Base-by-base conservation (phyloP, 1,140 invertebrate species). In the Lysiphlebus fabarum region DNA sequence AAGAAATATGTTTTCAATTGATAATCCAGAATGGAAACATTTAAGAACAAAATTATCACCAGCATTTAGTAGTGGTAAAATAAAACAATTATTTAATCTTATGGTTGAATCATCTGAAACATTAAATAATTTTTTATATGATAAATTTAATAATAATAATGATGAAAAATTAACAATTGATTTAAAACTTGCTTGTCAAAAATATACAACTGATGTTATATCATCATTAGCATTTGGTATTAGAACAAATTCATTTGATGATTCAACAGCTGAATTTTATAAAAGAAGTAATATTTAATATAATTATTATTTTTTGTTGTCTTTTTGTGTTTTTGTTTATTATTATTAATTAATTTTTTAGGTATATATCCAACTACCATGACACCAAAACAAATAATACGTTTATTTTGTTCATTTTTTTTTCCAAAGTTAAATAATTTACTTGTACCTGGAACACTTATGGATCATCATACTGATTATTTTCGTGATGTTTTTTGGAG, bases 201-300 rank as follows among this genome's bases (percentile, higher is more conserved):
- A 73, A 48, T 85, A 79, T 44, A 77, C 82, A 1, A 84, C 82
- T 0, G 83, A 85, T 67, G 66, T 83, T 0, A 84, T 85, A 12
- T 79, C 80, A 0, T 81, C 78, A 0, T 69, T 80, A 12, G 83
- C 81, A 0, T 82, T 82, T 62, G 84, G 83, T 0, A 70, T 82
- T 1, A 74, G 79, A 37, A 66, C 67, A n/a, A 65, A 77, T 53
- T 73, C 73, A 0, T 76, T 76, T n/a, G 62, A 74, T 26, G 64
- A 78, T 65, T 74, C 78, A 0, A 72, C 77, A 10, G 74, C 61
- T 0, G 79, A 79, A 53, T 81, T 78, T 45, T 60, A 70, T 63
- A 10, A 64, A 47, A 56, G 69, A 67, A 33, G 79, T 78, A 54
- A 65, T 62, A 8, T 54, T 7, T 17, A 14, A 7, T 40, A 33